Conservation (phyloP, 2,888 invertebrate genomes). For the Apantesis nais region DNA sequence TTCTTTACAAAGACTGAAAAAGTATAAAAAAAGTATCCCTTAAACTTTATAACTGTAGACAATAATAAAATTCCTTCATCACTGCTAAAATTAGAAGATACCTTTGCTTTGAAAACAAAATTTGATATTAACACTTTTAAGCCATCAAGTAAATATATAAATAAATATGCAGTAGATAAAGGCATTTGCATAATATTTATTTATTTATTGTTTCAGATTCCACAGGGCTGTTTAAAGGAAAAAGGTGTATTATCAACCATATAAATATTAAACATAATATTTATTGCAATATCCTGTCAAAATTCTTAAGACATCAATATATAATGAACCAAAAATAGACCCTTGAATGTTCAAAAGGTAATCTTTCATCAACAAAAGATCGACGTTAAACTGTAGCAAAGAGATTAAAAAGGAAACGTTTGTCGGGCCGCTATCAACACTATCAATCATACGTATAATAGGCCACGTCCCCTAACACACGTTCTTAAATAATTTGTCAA, state of each 20-base stretch:
- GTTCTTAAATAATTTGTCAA: constrained; percentile 85
- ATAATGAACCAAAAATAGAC: constrained; percentile 35
- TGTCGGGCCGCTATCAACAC: constrained; percentile 70
- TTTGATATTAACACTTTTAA: background rate
- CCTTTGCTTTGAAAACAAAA: background rate
- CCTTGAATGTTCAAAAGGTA: constrained; percentile 42
- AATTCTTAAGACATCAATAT: background rate
- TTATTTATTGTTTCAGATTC: background rate
- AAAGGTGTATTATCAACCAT: background rate
- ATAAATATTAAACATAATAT: background rate
- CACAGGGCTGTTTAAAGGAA: background rate
- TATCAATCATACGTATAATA: constrained; percentile 81
- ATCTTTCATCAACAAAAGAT: constrained; percentile 51
- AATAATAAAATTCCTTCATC: background rate
- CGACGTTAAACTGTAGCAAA: constrained; percentile 54
- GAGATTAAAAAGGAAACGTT: constrained; percentile 71
- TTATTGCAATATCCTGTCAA: background rate
- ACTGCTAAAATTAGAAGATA: too few species aligned
- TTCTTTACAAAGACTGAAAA: background rate
- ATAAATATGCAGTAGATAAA: too few species aligned
- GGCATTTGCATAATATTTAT: too few species aligned
- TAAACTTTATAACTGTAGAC: too few species aligned
- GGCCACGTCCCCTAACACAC: constrained; percentile 79
- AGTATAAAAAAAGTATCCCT: background rate
- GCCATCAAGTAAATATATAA: background rate